Evolutionary conservation across 2,113 vertebrate species (phyloP).

Genomic region (Ceratotherium simum): DNA sequence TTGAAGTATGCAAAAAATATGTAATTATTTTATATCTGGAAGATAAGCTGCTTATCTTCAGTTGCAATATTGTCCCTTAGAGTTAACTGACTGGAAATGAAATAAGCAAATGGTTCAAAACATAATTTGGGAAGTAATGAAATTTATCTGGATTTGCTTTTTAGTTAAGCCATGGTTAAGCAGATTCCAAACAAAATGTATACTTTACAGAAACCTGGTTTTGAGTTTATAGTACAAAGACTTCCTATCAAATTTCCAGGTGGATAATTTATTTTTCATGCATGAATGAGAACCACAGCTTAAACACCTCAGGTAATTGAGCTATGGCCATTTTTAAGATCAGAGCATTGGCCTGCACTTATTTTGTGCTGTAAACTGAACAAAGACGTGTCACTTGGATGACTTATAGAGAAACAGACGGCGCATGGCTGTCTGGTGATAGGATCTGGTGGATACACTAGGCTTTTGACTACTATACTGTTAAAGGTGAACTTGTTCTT

Average conservation of each 20-base stretch:
- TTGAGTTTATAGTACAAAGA: background rate
- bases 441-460: background rate
- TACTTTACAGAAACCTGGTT: background rate
- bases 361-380: background rate
- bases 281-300: background rate
- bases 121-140: background rate
- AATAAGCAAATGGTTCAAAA: constrained; percentile 36
- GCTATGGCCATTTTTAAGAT: constrained; percentile 27
- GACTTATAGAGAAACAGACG: background rate
- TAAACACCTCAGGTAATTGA: background rate
- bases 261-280: constrained; percentile 5
- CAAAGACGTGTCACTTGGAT: background rate
- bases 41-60: background rate
- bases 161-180: background rate
- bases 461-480: background rate
- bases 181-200: background rate
- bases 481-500: background rate
- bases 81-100: background rate
- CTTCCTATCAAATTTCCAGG: background rate
- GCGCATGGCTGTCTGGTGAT: background rate
- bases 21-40: background rate
- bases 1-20: background rate
- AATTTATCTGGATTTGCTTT: constrained; percentile 36
- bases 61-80: background rate
- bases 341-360: background rate